Base-by-base conservation (phyloP, 1,140 invertebrate species). In the Magallana gigas region DNA sequence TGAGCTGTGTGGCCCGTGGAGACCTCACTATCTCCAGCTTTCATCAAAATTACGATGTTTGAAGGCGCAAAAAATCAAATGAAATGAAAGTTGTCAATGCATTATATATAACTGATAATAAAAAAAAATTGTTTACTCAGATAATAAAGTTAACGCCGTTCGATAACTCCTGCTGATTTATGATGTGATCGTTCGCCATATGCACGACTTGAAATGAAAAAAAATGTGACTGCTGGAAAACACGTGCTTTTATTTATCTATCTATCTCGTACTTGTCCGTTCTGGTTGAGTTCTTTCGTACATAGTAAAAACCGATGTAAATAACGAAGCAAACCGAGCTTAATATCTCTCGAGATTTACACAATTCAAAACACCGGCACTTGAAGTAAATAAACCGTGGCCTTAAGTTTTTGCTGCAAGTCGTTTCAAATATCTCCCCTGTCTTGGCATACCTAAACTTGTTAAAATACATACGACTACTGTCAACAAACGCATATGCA, bases 311-410 rank as follows among this genome's bases (percentile, higher is more conserved):
- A 64, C 18, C 7, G 36, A 76, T 29, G 23, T 76, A 76, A 76
- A 76, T 23, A 76, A 23, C 36, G 36, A 48, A 48, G 36, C 5
- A 48, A 48, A 48, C 36, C 36, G 23, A 68, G 64, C 64, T 23
- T 18, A 68, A 68, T 68, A 68, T 18, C 64, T 68, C 8, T 18
- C 8, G 8, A 29, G 68, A 62, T 62, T 62, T 48, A 48, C 23
- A 23, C 36, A 48, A 48, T 48, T 62, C 68, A 76, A 76, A 76
- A 76, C 68, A 76, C 11, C 8, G 29, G 68, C 23, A 29, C 68
- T 29, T 14, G 68, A 36, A 12, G 68, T 76, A 76, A 76, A 76
- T 76, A 76, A 76, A 76, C 68, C 68, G 68, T 76, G 68, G 23
- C 68, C 68, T 36, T 12, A 29, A 29, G 9, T 12, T 36, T 76